These are phyloP conservation scores for Platysteira castanea DNA, from an alignment of 2,113 vertebrate genomes.

Conservation along the genomic window DNA sequence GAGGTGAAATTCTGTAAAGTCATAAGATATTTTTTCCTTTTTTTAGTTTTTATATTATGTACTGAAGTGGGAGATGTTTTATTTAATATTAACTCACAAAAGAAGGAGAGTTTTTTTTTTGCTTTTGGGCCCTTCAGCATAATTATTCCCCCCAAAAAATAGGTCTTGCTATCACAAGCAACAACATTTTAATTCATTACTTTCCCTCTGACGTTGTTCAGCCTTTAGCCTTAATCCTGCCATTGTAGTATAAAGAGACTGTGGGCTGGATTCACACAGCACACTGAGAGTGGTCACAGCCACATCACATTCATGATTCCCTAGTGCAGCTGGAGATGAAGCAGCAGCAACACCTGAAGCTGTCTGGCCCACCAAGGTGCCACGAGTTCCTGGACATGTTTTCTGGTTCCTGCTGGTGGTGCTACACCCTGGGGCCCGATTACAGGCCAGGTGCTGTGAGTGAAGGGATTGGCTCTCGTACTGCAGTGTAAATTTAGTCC, in stretches of 20 bases:
- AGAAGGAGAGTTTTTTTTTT: not conserved
- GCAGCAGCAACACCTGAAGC: not conserved
- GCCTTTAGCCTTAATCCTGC: not conserved
- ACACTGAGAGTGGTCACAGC: not conserved
- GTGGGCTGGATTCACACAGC: not conserved
- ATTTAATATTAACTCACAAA: not conserved
- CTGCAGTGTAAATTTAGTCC: not conserved
- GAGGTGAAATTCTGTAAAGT: not conserved
- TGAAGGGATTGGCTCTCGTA: not conserved
- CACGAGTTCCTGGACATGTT: accelerated
- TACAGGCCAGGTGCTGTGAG: not conserved
- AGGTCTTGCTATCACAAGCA: not conserved
- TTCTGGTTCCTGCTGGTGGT: not conserved
- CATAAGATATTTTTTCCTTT: not conserved
- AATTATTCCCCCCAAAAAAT: not conserved
- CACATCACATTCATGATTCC: accelerated
- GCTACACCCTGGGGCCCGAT: not conserved
- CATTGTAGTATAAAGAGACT: not conserved
- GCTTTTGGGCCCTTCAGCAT: not conserved
- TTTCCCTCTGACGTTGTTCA: not conserved
- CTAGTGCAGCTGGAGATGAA: not conserved
- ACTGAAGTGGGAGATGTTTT: not conserved
- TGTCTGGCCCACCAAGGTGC: not conserved
- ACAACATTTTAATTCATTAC: not conserved
- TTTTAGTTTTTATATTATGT: not conserved